Base-by-base conservation (phyloP, 2,888 invertebrate genomes). In the Apotomis capreana region DNA sequence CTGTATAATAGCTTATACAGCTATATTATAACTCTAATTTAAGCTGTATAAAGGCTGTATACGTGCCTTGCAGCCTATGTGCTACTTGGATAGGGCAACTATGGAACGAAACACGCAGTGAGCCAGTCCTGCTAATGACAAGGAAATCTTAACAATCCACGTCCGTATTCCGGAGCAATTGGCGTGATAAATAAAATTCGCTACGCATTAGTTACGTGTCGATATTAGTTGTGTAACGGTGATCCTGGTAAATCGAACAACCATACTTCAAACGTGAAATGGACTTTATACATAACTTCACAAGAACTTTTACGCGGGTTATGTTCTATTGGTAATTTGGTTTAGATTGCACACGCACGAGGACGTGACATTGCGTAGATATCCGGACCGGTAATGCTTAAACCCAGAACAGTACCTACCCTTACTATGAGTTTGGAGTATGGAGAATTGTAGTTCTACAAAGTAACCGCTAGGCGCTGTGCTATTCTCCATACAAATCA, bases 181-280 rank as follows among this genome's bases (percentile, higher is more conserved):
- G 80, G 78, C 49, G 80, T 80, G 78, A 81, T 79, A 78, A 79
- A n/a, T n/a, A n/a, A n/a, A n/a, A 82, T 91, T 90, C 81, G 89
- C 80, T 81, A 78, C 88, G 88, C 86, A 86, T 87, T 86, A 79
- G 88, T 89, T 89, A 89, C 91, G 89, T 90, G 89, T 89, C 83
- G 82, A 84, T 87, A 88, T 90, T 89, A 89, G 84, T 80, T 75
- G 58, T 63, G 71, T 49, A 61, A 62, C 69, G 51, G 64, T 64
- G 64, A 65, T 65, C 65, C 65, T 65, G 65, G 44, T 9, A 49
- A 10, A 49, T 49, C 10, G 49, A 49, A 49, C 10, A 49, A 10
- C 49, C 9, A 49, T 9, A 9, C 8, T 49, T 49, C 61, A 59
- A 26, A n/a, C 58, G 40, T 6, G 40, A 40, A 10, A 70, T 64